phyloP scores from a whole-genome alignment of 2,797 vertebrate species.

The Siniperca obscura region DNA sequence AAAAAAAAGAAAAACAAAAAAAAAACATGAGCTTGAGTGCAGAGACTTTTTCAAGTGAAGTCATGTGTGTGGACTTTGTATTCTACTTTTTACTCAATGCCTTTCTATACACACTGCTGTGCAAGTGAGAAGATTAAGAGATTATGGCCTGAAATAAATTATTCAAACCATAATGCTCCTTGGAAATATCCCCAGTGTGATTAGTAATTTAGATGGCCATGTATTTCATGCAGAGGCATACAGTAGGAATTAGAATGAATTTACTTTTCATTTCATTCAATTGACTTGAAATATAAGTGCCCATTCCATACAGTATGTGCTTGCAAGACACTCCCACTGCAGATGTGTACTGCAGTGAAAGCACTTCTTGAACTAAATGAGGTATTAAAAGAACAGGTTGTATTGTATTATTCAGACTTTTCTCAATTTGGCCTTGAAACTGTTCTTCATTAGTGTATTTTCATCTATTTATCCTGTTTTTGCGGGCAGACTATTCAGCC shows the following conservation, averaged over 20 bases:
- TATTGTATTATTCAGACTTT: no score
- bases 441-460: neutral
- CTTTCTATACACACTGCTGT: neutral
- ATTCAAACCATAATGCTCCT: neutral
- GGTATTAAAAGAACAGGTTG: neutral
- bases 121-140: slow-evolving; percentile 49
- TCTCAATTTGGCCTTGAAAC: neutral
- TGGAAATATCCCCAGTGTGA: neutral
- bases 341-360: neutral
- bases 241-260: neutral
- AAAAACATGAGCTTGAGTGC: no score
- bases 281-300: neutral
- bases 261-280: neutral
- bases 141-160: slow-evolving; percentile 42
- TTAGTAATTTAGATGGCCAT: neutral
- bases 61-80: slow-evolving; percentile 20
- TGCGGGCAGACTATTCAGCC: neutral
- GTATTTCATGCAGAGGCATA: neutral
- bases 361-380: neutral
- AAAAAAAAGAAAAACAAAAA: neutral
- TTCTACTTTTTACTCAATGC: neutral
- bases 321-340: neutral
- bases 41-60: neutral
- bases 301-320: neutral
- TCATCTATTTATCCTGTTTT: neutral